Percentiles rank a stretch among this genome's conserved stretches.
These are phyloP conservation scores for Mustela nigripes DNA, from an alignment of 2,113 vertebrate species.

Conservation along the genomic window DNA sequence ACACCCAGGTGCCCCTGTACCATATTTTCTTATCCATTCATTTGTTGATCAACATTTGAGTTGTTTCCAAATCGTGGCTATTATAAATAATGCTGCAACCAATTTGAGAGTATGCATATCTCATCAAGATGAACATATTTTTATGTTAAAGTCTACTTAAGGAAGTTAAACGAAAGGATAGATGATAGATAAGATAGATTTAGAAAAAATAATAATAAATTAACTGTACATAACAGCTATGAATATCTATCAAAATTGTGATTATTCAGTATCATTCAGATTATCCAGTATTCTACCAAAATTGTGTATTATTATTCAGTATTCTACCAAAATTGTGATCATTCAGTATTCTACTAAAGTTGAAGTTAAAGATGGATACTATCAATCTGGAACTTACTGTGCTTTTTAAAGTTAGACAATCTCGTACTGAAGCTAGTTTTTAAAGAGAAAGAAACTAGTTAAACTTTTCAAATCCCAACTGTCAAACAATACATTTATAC, in stretches of 20 bases:
- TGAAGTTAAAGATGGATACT: background rate
- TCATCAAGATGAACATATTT: background rate
- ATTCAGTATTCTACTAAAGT: background rate
- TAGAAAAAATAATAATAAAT: background rate
- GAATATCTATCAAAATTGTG: background rate
- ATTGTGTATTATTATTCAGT: background rate
- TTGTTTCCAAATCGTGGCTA: background rate
- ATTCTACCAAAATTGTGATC: background rate
- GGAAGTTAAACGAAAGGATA: background rate
- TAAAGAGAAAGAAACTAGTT: slow-evolving; percentile 68
- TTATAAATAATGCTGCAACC: background rate
- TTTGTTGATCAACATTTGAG: background rate
- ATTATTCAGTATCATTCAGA: background rate
- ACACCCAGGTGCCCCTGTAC: background rate
- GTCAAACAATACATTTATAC: slow-evolving; percentile 82
- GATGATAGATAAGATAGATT: background rate
- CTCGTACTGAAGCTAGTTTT: slow-evolving; percentile 42
- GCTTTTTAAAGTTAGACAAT: slow-evolving; percentile 22
- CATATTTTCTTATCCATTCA: background rate
- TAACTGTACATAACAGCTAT: background rate
- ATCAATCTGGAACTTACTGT: slow-evolving; percentile 20
- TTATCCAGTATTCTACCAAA: background rate
- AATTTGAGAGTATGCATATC: background rate
- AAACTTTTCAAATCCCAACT: slow-evolving; percentile 70
- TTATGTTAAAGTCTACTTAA: background rate